Evolutionary conservation across 2,888 invertebrate genomes (phyloP), one percentile per base, ranked within the genome.

Genomic region (Elysia crispata): DNA sequence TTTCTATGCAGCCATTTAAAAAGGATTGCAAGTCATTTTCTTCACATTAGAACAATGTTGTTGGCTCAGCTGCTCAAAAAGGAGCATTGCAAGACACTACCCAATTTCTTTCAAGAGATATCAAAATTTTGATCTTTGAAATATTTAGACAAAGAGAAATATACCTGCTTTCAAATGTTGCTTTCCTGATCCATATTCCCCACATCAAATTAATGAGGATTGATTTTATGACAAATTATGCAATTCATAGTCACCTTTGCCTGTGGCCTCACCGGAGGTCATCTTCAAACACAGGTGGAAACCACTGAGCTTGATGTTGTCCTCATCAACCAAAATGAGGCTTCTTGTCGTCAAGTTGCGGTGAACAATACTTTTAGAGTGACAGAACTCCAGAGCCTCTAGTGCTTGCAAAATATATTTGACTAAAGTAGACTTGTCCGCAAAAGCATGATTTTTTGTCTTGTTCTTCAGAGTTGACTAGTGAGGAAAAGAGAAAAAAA

Each of bases 321-420:
- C 57, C 13, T 79, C 57, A 3, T 31, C 33, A 18, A 50, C 69
- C 66, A 75, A 67, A 50, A 77, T 67, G n/a, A 82, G 54, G 64
- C 76, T 82, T 1, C 54, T 76, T 28, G 80, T 67, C 0, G 82
- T 83, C 57, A 83, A 64, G 54, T 81, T 80, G 31, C 83, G 60
- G 33, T 83, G 83, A n/a, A 82, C 72, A 57, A 76, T 54, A 18
- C 54, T 57, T 20, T 81, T 57, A 11, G 75, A 60, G 60, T 83
- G 83, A 25, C 81, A 78, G 41, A 67, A 76, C 57, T 78, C 41
- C 13, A 83, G 3, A n/a, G 80, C 83, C 23, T 70, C 41, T 64
- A 80, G 41, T 11, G 41, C 11, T 41, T 41, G 41, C 11, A 11
- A 41, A 41, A 41, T 41, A 28, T 41, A 41, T 41, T 11, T 41